Percentiles rank a stretch among this genome's conserved stretches.
Conservation (phyloP, 2,113 vertebrate species). For the Xiphophorus hellerii region DNA sequence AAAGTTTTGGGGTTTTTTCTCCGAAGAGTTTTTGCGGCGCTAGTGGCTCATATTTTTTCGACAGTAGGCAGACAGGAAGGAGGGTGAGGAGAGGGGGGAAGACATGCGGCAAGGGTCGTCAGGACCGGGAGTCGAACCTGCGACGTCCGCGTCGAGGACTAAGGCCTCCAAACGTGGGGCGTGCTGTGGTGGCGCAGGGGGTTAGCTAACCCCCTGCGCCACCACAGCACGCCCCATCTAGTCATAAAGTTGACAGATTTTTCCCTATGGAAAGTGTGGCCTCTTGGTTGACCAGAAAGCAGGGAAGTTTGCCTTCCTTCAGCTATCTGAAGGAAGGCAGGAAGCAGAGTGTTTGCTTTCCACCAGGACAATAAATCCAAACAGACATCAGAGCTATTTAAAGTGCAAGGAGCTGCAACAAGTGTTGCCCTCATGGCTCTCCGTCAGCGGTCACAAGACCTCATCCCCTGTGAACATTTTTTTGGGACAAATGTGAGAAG, state of each 20-base stretch:
- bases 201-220: no score
- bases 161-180: no score
- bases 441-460: conserved; percentile 63
- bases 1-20: no score
- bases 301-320: neutral
- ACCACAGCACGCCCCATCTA: no score
- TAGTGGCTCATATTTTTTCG: no score
- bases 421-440: conserved; percentile 31
- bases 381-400: conserved; percentile 29
- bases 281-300: neutral
- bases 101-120: no score
- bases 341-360: conserved; percentile 14
- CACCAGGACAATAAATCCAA: conserved; percentile 18
- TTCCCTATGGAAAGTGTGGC: neutral
- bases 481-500: conserved; percentile 30
- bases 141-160: no score
- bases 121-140: no score
- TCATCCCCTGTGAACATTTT: conserved; percentile 32
- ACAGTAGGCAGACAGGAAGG: no score
- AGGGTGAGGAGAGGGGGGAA: no score
- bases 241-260: neutral
- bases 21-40: no score
- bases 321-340: neutral
- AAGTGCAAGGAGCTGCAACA: conserved; percentile 26
- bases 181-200: no score